Percentiles rank a stretch among this genome's conserved stretches.
These are phyloP conservation scores for Pelobates fuscus DNA, from an alignment of 2,113 vertebrate genomes.

Conservation along the genomic window DNA sequence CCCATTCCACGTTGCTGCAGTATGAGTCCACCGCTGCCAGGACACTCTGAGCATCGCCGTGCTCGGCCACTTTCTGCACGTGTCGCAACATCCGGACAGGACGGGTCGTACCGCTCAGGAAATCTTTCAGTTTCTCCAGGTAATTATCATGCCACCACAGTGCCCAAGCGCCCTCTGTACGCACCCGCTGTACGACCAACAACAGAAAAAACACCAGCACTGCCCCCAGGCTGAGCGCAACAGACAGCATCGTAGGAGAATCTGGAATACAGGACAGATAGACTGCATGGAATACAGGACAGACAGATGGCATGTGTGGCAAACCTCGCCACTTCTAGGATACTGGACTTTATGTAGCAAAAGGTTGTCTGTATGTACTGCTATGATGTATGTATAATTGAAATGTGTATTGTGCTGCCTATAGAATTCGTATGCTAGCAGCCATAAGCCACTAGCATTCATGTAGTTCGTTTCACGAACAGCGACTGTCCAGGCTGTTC, in stretches of 20 bases:
- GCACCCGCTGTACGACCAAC: not conserved
- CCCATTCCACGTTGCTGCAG: slow-evolving; percentile 72
- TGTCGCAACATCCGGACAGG: slow-evolving; percentile 56
- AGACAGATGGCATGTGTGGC: too few species aligned
- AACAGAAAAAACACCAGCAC: not conserved
- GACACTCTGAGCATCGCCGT: slow-evolving; percentile 69
- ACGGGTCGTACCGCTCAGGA: slow-evolving; percentile 16
- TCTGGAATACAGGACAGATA: too few species aligned
- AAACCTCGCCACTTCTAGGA: too few species aligned
- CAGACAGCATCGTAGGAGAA: slow-evolving; percentile 8
- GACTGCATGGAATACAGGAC: too few species aligned
- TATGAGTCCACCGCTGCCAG: slow-evolving; percentile 66
- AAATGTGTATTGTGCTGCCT: too few species aligned
- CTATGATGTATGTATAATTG: too few species aligned
- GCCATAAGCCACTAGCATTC: too few species aligned
- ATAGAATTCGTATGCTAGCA: too few species aligned
- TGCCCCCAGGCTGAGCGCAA: not conserved
- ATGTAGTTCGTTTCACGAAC: too few species aligned
- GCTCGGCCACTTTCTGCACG: slow-evolving; percentile 64
- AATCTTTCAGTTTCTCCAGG: slow-evolving; percentile 33
- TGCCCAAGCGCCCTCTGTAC: slow-evolving; percentile 30
- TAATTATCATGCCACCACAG: slow-evolving; percentile 47
- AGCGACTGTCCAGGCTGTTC: too few species aligned
- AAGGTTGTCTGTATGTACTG: too few species aligned
- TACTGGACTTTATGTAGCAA: too few species aligned